Evolutionary conservation across 2,113 vertebrate genomes (phyloP), one percentile per base, ranked within the genome.

Genomic region (Myxocyprinus asiaticus): DNA sequence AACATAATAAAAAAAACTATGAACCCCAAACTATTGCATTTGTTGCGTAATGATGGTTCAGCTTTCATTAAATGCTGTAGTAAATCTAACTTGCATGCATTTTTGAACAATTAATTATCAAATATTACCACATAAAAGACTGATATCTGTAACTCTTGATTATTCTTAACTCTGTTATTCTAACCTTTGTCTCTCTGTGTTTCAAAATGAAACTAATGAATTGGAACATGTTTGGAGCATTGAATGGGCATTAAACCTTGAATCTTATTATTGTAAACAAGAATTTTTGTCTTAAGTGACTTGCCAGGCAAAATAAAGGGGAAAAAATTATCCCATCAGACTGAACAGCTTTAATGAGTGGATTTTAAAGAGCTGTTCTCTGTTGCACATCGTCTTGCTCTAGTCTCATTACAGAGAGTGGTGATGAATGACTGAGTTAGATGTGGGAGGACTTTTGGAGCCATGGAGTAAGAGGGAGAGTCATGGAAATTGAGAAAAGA

Each of bases 341-440:
- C 43, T 67, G 14, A 74, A 67, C 42, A 14, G 17, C 2, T n/a
- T 76, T 67, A 77, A 77, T 45, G 59, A 61, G n/a, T 55, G 45
- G 15, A 65, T 66, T 42, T 44, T 69, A n/a, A 78, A 22, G 42
- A 81, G n/a, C 14, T 33, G 8, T 9, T 8, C 42, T 76, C 45
- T 50, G n/a, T 48, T 66, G 45, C 6, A 59, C 59, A 9, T 67
- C 47, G 63, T 75, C 33, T 84, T 43, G 56, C 77, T 42, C 44
- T 7, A 67, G 42, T 81, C 64, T 72, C 61, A 59, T 77, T 80
- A 80, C 50, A 70, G 71, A 76, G 62, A 78, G 71, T 62, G 72
- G 53, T 78, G 65, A 81, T 73, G 42, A 82, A 84, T 79, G 50
- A 58, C 65, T 76, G 58, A 75, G 78, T 84, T 78, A 66, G 53